These are phyloP conservation scores for Eclectus roratus DNA, from an alignment of 2,113 vertebrate species.

Conservation along the genomic window DNA sequence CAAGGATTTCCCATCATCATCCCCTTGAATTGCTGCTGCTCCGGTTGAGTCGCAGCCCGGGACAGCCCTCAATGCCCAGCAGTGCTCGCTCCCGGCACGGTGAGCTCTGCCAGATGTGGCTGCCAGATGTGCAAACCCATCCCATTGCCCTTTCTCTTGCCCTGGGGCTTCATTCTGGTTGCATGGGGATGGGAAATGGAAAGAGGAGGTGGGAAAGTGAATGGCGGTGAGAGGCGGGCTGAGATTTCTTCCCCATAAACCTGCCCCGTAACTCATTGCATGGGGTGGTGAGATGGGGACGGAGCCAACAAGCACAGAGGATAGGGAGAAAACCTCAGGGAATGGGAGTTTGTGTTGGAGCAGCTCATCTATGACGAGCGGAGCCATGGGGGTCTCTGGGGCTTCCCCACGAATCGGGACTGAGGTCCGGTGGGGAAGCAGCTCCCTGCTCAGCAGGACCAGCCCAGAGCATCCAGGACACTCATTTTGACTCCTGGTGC, in stretches of 20 bases:
- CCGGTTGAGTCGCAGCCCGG: accelerated
- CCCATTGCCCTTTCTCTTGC: accelerated
- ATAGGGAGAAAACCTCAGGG: neutral
- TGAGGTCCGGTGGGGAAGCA: neutral
- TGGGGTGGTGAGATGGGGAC: accelerated
- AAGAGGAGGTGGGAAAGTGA: neutral
- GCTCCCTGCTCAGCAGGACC: neutral
- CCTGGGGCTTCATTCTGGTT: neutral
- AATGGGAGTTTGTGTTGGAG: neutral
- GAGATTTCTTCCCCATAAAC: neutral
- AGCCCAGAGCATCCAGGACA: neutral
- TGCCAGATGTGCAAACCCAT: neutral
- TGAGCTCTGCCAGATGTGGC: neutral
- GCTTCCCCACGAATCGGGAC: accelerated
- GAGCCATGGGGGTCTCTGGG: neutral
- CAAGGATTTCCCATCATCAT: neutral
- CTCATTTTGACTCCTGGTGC: neutral
- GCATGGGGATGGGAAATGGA: accelerated
- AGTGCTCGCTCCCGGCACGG: accelerated
- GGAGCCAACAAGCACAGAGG: accelerated
- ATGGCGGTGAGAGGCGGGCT: neutral
- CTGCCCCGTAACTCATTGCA: accelerated
- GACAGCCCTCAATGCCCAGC: neutral
- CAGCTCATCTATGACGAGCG: neutral
- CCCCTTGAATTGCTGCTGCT: accelerated